Evolutionary conservation across 2,113 vertebrate genomes (phyloP), one percentile per base, ranked within the genome.

Genomic region (Oncorhynchus kisutch): DNA sequence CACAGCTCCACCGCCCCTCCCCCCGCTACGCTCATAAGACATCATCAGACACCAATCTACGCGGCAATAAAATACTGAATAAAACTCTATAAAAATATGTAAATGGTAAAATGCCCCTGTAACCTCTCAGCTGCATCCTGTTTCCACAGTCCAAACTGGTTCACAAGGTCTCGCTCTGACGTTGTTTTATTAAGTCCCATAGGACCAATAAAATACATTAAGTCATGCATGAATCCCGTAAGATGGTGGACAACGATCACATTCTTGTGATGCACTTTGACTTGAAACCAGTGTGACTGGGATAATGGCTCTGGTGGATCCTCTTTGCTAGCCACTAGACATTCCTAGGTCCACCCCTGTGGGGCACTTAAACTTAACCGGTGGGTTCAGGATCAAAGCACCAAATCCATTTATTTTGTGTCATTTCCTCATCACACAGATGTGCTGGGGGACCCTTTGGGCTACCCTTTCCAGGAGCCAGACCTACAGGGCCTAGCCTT

Each of bases 401-500:
- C 51, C 11, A 22, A 39, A 31, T 70, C 8, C 22, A 22, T 14
- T 49, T 14, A 45, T 70, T 29, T 67, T 67, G 39, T 70, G 67
- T 39, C 12, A n/a, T 59, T 49, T 25, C 64, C 7, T 25, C 14
- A 24, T 27, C 24, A 85, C 79, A 25, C 89, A 98, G 96, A 97
- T 86, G 91, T 96, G 85, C 87, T 96, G 83, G 88, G 94, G 0
- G 96, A 98, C 82, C 95, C 95, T 60, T 88, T 95, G 82, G 94
- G 91, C 88, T 96, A 95, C 79, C 93, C 95, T 73, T 89, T 95
- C 66, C 95, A 94, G 82, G 93, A 96, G 11, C 45, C 87, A 0
- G 95, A 98, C 85, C 93, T 95, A 83, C 96, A 97, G 93, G 80
- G 91, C 64, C 84, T 91, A 6, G 88, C 94, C 49, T 95, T 94